Evolutionary conservation across 2,113 vertebrate species (phyloP), one percentile per base, ranked within the genome.

Genomic region (Hypocryptadius cinnamomeus): DNA sequence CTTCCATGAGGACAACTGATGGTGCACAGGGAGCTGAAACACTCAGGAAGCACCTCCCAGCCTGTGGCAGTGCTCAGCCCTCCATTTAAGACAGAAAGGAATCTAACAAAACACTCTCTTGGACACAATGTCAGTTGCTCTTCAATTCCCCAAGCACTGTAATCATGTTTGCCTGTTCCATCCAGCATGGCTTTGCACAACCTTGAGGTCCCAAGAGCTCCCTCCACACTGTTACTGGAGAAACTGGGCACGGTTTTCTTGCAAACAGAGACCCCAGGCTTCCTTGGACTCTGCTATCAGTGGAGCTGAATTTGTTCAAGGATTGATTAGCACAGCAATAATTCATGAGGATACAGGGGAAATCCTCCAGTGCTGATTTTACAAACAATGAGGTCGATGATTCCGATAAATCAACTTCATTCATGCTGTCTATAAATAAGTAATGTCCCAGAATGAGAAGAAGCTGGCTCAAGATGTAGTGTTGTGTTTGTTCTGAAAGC

Each of bases 371-470:
- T 16, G 44, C 28, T 93, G 79, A 88, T 76, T 93, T 94, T 88
- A 72, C 94, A 91, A 71, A 94, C 87, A 88, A 86, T 50, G 56
- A 90, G 76, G 87, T 88, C 5, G 33, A 83, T 72, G 60, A 86
- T 91, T 94, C 76, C 0, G 4, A 93, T 90, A 94, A 95, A 95
- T 93, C 85, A 78, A 68, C 71, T 64, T 85, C 47, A 93, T 94
- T 96, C 95, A 78, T 68, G 48, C 60, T 88, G 64, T 35, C 90
- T 86, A 84, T 91, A 95, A 96, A 91, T 86, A 95, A 92, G 44
- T 93, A 64, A 90, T 64, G 65, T 71, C 72, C 76, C 72, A 69
- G 76, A n/a, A 60, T 60, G 61, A 19, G 90, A 72, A 95, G 87
- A 83, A 94, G 53, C 68, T 93, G 91, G 85, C 82, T 94, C 57